Conservation (phyloP, 2,797 vertebrate species). For the Hyperoplus immaculatus region DNA sequence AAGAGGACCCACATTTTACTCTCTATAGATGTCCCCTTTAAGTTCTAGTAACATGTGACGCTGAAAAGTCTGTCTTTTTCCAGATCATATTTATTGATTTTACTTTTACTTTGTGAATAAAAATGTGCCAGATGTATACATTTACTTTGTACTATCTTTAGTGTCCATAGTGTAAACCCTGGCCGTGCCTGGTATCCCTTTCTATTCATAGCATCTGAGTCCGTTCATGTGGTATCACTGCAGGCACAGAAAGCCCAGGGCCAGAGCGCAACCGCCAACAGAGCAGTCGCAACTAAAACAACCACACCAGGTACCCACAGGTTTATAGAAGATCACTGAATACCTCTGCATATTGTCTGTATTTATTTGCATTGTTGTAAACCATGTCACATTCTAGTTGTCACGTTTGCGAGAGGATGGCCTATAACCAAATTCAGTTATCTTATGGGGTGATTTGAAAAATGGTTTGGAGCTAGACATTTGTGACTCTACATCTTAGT, state of each 20-base stretch:
- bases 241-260: constrained; percentile 90
- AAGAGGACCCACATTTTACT: constrained; percentile 63
- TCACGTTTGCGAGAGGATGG: background rate
- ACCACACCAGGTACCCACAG: constrained; percentile 88
- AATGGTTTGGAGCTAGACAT: constrained; percentile 8
- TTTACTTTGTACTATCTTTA: constrained; percentile 65
- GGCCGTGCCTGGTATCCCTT: constrained; percentile 86
- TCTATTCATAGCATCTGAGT: constrained; percentile 94
- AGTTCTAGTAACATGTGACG: background rate
- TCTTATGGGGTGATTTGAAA: background rate
- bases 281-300: constrained; percentile 86
- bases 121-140: constrained; percentile 37
- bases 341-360: background rate
- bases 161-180: constrained; percentile 81
- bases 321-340: background rate
- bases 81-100: background rate
- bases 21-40: background rate
- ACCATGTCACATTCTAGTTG: background rate
- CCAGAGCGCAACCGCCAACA: constrained; percentile 87
- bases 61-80: constrained; percentile 17
- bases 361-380: background rate
- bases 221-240: constrained; percentile 96
- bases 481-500: constrained; percentile 32
- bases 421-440: background rate
- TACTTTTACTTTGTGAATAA: background rate